A percentile compares a stretch with the other conserved stretches of the same genome.
These are phyloP conservation scores for Agrypnia vestita DNA, from an alignment of 1,140 invertebrate genomes.

Conservation along the genomic window DNA sequence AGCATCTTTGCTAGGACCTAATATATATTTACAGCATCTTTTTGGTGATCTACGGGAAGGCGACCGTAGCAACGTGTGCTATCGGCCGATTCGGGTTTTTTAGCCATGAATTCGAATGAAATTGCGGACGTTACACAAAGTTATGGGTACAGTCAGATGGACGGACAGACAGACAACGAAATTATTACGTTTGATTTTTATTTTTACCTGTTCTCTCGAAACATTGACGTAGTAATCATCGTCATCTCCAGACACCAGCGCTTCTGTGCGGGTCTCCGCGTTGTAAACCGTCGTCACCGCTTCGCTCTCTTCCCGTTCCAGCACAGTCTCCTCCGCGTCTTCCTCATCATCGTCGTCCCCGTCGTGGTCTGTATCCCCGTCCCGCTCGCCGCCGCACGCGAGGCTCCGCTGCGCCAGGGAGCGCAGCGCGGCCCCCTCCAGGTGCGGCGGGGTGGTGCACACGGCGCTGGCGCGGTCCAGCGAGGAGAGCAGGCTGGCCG, in stretches of 20 bases:
- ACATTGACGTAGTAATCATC: conserved; percentile 66
- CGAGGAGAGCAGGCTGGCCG: conserved; percentile 75
- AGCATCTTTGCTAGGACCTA: no score
- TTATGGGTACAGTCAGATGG: no score
- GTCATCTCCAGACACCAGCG: conserved; percentile 58
- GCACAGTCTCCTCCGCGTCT: background rate
- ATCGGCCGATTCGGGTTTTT: no score
- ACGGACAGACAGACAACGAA: no score
- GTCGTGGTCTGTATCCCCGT: conserved; percentile 57
- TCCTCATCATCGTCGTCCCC: conserved; percentile 15
- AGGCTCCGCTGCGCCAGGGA: conserved; percentile 78
- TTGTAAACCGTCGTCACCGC: background rate
- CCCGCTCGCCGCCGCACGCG: conserved; percentile 73
- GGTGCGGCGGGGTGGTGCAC: conserved; percentile 85
- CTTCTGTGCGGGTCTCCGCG: conserved; percentile 41
- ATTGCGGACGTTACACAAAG: no score
- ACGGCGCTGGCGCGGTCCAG: conserved; percentile 82
- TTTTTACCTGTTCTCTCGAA: conserved; percentile 68
- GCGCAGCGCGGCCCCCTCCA: conserved; percentile 85
- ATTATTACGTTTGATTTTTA: no score
- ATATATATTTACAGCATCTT: no score
- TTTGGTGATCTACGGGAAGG: no score
- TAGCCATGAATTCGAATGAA: no score
- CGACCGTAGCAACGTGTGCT: no score
- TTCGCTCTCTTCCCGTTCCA: conserved; percentile 17